Evolutionary conservation across 1,140 invertebrate genomes (phyloP), one percentile per base, ranked within the genome.

Genomic region (Apis laboriosa): DNA sequence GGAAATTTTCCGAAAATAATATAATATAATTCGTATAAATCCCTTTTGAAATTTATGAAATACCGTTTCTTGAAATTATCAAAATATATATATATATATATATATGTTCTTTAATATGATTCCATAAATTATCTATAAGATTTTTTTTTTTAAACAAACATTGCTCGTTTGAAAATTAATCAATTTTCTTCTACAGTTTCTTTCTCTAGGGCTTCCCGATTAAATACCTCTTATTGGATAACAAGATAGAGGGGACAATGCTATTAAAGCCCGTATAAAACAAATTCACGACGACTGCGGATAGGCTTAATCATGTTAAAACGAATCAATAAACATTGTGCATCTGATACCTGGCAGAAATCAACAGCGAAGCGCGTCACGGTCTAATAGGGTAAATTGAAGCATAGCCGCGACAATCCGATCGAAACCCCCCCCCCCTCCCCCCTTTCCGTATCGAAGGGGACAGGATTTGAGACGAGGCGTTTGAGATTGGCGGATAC

Each of bases 381-480:
- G 51, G 53, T 77, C 53, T 77, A 77, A 77, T 77, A 70, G 64
- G 64, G 53, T 68, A 77, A 77, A 77, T 70, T 70, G 76, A 77
- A 77, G 53, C 64, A 49, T 58, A 70, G 53, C n/a, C 64, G 21
- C 51, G 76, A 56, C 76, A 77, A 77, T 77, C 63, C 76, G 28
- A 77, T 68, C 63, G 34, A 77, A 64, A 12, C 12, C 53, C 11
- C 2, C 13, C 0, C 53, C 53, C 53, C 12, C 15, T 1, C 12
- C 53, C 24, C 63, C 53, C 76, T 77, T 70, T 58, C 64, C 3
- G 17, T 49, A 17, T 21, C 5, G 76, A 58, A 53, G 49, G 70
- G 49, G 70, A 49, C 43, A 70, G 64, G 53, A 70, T 77, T 70
- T n/a, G 15, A 67, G 75, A 77, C 63, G 76, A 34, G 15, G 61